These are phyloP conservation scores for Poeciliopsis gracilis DNA, from an alignment of 2,797 vertebrate genomes.

Conservation along the genomic window DNA sequence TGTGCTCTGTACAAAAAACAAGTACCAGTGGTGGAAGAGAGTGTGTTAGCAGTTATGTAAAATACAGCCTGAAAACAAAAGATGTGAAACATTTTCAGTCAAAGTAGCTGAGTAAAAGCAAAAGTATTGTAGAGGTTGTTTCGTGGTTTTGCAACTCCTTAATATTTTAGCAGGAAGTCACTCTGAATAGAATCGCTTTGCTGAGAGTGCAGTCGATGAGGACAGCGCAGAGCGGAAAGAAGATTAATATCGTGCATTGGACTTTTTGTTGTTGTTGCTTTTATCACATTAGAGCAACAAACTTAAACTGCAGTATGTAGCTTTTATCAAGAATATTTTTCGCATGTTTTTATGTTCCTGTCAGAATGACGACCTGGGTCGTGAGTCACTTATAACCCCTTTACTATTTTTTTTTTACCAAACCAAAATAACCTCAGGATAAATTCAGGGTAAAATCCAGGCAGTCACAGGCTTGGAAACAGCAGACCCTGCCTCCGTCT, in stretches of 20 bases:
- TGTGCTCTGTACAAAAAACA: not conserved
- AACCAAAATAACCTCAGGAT: conserved; percentile 13
- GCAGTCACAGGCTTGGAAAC: not conserved
- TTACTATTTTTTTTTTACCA: not conserved
- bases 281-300: too few relatives aligned
- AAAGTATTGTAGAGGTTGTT: not conserved
- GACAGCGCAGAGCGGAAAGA: too few relatives aligned
- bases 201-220: not conserved
- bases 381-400: not conserved
- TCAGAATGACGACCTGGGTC: not conserved
- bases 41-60: not conserved
- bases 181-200: not conserved
- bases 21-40: too few relatives aligned
- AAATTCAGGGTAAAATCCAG: conserved; percentile 9
- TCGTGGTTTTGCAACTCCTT: not conserved
- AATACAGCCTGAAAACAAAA: not conserved
- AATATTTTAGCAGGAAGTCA: not conserved
- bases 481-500: conserved; percentile 22
- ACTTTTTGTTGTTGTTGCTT: too few relatives aligned
- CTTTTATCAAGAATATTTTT: too few relatives aligned
- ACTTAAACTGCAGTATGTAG: too few relatives aligned
- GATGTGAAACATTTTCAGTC: not conserved
- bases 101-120: not conserved
- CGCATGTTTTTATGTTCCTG: too few relatives aligned
- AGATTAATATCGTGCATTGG: too few relatives aligned